phyloP scores from a whole-genome alignment of 2,113 vertebrate species.

The Entosphenus tridentatus region DNA sequence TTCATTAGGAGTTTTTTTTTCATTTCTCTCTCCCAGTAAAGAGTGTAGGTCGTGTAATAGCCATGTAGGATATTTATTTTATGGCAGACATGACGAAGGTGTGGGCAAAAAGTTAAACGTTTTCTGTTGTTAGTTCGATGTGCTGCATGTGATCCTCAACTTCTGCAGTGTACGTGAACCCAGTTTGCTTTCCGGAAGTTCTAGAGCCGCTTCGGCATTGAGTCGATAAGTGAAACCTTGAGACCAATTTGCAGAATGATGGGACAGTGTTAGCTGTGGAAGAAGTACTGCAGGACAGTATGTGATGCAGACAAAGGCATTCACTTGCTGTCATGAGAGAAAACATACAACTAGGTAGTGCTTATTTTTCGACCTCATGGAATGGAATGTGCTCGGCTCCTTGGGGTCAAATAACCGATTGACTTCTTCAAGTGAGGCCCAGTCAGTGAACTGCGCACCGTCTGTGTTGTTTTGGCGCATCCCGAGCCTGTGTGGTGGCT shows the following conservation, averaged over 20 bases:
- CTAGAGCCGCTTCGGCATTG: background rate
- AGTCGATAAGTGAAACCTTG: conserved; percentile 5
- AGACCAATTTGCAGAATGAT: background rate
- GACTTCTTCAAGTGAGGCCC: background rate
- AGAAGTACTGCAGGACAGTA: background rate
- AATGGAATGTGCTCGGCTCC: background rate
- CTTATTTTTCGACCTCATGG: background rate
- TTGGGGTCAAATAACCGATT: conserved; percentile 2
- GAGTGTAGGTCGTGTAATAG: too few relatives aligned
- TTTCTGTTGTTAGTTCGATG: background rate
- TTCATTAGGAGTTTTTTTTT: too few relatives aligned
- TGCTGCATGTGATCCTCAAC: background rate
- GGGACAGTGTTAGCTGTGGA: background rate
- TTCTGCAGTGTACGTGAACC: background rate
- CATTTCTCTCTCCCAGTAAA: too few relatives aligned
- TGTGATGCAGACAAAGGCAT: background rate
- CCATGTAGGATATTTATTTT: background rate
- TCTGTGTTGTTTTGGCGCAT: background rate
- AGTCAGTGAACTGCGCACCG: background rate
- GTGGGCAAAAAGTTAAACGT: background rate
- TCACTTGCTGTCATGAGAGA: background rate
- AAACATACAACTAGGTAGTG: background rate
- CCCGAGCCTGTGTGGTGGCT: too few relatives aligned
- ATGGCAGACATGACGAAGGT: background rate
- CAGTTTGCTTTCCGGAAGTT: background rate